These are phyloP conservation scores for Pampus argenteus DNA, from an alignment of 2,797 vertebrate species.

Conservation along the genomic window DNA sequence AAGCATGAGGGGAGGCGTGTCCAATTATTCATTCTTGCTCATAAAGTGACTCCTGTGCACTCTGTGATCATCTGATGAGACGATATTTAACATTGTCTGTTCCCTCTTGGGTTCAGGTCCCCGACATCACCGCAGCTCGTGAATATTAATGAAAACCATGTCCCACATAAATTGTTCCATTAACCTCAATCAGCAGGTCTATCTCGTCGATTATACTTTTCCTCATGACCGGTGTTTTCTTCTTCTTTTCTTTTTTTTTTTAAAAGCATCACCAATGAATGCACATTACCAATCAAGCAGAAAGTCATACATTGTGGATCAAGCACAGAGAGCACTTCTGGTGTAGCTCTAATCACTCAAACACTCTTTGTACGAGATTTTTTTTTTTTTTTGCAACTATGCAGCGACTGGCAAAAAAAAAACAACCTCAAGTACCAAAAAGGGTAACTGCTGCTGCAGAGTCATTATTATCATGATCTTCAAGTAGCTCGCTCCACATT, in stretches of 20 bases:
- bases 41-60: conserved; percentile 61
- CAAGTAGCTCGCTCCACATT: conserved; percentile 10
- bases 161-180: conserved; percentile 77
- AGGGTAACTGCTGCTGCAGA: conserved; percentile 12
- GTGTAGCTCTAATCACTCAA: conserved; percentile 45
- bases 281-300: conserved; percentile 61
- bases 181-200: conserved; percentile 76
- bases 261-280: conserved; percentile 42
- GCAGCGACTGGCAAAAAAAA: conserved; percentile 32
- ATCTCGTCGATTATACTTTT: conserved; percentile 65
- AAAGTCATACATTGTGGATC: conserved; percentile 53
- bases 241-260: conserved; percentile 53
- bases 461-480: conserved; percentile 21
- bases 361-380: conserved; percentile 18
- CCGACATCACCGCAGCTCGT: conserved; percentile 70
- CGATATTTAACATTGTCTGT: conserved; percentile 74
- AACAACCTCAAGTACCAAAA: conserved; percentile 11
- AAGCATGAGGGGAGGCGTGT: conserved; percentile 65
- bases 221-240: conserved; percentile 42
- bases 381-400: conserved; percentile 15
- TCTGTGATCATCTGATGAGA: conserved; percentile 71
- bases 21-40: conserved; percentile 77
- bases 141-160: conserved; percentile 81
- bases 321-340: conserved; percentile 34
- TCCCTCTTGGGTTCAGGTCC: conserved; percentile 66